phyloP scores from a whole-genome alignment of 2,888 invertebrate genomes.

The Tenthredo mesomela region DNA sequence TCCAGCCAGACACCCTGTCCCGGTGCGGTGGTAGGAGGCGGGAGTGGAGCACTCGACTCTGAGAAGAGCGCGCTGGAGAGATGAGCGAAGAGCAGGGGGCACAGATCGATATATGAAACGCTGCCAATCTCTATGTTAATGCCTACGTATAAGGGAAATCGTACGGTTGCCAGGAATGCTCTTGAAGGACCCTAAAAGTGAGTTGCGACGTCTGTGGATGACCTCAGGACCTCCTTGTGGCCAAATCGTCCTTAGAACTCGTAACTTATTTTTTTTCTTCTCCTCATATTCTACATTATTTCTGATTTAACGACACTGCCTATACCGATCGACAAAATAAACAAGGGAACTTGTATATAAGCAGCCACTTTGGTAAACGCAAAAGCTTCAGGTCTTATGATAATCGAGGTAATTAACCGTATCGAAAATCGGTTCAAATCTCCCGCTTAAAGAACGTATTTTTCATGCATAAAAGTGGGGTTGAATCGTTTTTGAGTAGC shows the following conservation, averaged over 20 bases:
- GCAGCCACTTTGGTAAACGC: neutral
- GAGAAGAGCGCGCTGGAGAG: constrained; percentile 51
- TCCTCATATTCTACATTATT: neutral
- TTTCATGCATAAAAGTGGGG: neutral
- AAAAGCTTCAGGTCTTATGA: neutral
- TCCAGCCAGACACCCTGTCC: constrained; percentile 54
- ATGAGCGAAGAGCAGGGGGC: constrained; percentile 58
- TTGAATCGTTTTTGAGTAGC: neutral
- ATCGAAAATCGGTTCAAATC: neutral
- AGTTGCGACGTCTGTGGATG: constrained; percentile 78
- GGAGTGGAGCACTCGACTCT: constrained; percentile 50
- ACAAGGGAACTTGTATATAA: neutral
- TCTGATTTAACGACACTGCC: neutral
- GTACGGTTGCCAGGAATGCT: constrained; percentile 66
- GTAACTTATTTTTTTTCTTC: constrained; percentile 17
- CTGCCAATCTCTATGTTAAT: constrained; percentile 78
- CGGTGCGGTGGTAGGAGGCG: constrained; percentile 39
- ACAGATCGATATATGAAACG: constrained; percentile 76
- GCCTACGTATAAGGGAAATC: constrained; percentile 62
- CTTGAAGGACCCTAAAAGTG: constrained; percentile 77
- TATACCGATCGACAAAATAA: constrained; percentile 22
- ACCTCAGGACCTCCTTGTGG: constrained; percentile 74
- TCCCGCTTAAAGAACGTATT: neutral
- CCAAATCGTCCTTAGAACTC: constrained; percentile 61
- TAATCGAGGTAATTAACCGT: neutral